These are phyloP conservation scores for Callopanchax toddi DNA, from an alignment of 2,113 vertebrate genomes.

Conservation along the genomic window DNA sequence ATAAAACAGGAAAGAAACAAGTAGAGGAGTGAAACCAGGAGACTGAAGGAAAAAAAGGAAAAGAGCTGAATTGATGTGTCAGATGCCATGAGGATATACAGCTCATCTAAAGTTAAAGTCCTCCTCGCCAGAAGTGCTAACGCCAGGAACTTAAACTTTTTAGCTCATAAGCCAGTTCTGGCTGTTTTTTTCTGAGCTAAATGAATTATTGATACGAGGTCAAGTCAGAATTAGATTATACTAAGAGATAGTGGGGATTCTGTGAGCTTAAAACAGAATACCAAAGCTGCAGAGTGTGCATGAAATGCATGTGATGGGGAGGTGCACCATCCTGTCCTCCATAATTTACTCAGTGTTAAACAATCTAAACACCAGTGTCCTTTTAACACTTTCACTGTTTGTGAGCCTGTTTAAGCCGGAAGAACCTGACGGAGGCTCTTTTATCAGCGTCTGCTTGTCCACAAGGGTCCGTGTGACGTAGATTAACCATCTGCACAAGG, in stretches of 20 bases:
- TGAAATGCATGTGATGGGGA: slow-evolving; percentile 9
- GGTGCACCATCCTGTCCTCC: slow-evolving; percentile 8
- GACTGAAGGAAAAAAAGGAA: background rate
- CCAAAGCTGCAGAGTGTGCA: slow-evolving; percentile 14
- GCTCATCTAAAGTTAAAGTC: slow-evolving; percentile 34
- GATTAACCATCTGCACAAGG: background rate
- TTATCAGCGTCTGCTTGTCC: background rate
- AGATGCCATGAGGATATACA: slow-evolving; percentile 19
- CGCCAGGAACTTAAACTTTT: slow-evolving; percentile 48
- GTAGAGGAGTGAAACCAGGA: background rate
- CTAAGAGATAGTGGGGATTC: slow-evolving; percentile 43
- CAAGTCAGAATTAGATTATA: slow-evolving; percentile 59
- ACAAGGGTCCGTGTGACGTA: background rate
- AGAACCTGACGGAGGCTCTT: slow-evolving; percentile 1
- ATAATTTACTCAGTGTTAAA: background rate
- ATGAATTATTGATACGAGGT: slow-evolving; percentile 74
- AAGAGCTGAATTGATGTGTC: background rate
- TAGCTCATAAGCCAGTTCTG: slow-evolving; percentile 35
- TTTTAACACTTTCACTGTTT: background rate
- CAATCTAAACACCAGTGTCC: background rate
- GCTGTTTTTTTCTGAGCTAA: slow-evolving; percentile 21
- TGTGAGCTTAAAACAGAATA: slow-evolving; percentile 61
- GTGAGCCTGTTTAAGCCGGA: background rate
- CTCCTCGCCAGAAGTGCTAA: slow-evolving; percentile 46
- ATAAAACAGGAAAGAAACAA: background rate